phyloP scores from a whole-genome alignment of 2,797 vertebrate species.

The Clarias fuscus region DNA sequence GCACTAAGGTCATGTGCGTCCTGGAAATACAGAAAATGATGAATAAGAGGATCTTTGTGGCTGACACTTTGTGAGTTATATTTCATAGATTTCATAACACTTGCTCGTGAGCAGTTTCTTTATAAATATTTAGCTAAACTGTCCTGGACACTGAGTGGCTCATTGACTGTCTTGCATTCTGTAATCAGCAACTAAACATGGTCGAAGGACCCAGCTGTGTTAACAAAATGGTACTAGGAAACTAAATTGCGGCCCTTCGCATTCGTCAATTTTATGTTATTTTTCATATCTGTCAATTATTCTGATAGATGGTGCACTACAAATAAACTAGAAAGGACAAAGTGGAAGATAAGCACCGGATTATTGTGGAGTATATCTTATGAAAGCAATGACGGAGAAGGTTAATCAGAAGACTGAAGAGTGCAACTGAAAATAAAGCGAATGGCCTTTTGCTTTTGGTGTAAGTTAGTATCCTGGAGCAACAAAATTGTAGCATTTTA shows the following conservation, averaged over 20 bases:
- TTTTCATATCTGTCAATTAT: conserved; percentile 18
- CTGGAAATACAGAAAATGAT: not conserved
- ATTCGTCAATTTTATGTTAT: not conserved
- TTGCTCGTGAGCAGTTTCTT: not conserved
- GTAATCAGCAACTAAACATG: not conserved
- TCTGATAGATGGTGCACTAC: conserved; percentile 8
- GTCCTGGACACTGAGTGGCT: not conserved
- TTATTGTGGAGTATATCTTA: conserved; percentile 17
- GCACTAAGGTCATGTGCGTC: conserved; percentile 5
- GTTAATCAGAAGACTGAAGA: conserved; percentile 20
- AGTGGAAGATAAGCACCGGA: conserved; percentile 7
- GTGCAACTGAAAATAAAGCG: conserved; percentile 7
- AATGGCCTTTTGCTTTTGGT: not conserved
- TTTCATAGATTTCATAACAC: conserved; percentile 3
- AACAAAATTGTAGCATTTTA: not conserved
- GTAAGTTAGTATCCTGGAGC: not conserved
- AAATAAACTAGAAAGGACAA: conserved; percentile 17
- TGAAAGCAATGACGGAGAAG: conserved; percentile 1
- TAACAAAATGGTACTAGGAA: conserved; percentile 10
- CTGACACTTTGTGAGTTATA: not conserved
- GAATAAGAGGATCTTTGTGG: not conserved
- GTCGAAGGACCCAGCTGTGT: not conserved
- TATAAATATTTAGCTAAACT: not conserved
- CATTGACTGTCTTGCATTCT: not conserved
- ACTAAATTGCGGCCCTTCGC: conserved; percentile 4